Base-by-base conservation (phyloP, 2,888 invertebrate species). In the Cordilura impudica region DNA sequence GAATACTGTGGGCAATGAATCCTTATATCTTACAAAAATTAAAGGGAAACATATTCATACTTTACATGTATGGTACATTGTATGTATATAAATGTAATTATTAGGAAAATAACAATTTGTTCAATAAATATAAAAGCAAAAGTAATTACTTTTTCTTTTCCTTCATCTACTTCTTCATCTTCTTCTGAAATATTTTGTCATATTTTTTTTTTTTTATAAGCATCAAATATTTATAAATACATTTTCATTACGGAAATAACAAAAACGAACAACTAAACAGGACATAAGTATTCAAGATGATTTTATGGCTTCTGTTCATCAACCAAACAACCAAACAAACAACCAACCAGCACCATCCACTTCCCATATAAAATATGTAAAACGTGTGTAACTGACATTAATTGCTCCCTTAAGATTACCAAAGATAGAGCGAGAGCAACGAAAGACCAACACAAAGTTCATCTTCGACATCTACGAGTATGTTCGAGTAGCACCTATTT, bases 371-470 rank as follows among this genome's bases (percentile, higher is more conserved):
- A 79, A 79, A 79, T 79, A 79, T 79, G 71, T 79, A 79, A 79
- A 79, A 67, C 79, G 79, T 79, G 75, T 79, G 79, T 79, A 75
- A 79, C 75, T 79, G 79, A 75, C 79, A 79, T 79, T 79, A 79
- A 79, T 79, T 79, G 79, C 18, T 67, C 79, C 79, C 79, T 63
- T 72, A 79, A 75, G 79, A 79, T 43, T 63, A 12, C 16, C 56
- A 47, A 72, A 67, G 56, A 39, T 14, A 54, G 19, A 23, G 29
- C 1, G 21, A 70, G 58, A 49, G 56, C 54, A 69, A 47, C 63
- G 58, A 51, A 69, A 61, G 29, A 67, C 16, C 12, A 49, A 58
- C 10, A 49, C 5, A 45, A 60, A 69, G 18, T 60, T 66, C 39
- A 72, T 72, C 43, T 49, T 26, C 31, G 10, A 54, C 26, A 6